Evolutionary conservation across 35 echinoderm and acorn worm species (phyloP), one percentile per base, ranked within the genome.

Genomic region (Acanthaster planci): DNA sequence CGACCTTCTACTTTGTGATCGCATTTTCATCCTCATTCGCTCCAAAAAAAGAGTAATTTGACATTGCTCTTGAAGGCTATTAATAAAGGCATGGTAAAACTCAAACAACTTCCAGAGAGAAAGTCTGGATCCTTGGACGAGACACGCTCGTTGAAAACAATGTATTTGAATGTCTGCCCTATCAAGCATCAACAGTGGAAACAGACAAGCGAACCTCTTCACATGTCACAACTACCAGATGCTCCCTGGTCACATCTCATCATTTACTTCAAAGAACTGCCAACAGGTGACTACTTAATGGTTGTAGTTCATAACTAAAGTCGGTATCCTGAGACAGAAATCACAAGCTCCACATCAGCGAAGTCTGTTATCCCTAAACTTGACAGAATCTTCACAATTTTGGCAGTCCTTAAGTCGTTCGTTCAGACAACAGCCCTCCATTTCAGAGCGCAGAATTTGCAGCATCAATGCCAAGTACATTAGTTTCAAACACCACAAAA

Each of bases 381-480:
- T 1, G 89, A 96, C 55, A 38, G 55, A 22, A 72, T 92, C 35
- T 97, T 86, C 86, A 55, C 93, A 53, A 52, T 23, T 91, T 87
- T 56, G 93, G 89, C 39, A 81, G 91, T 60, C 93, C 89, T 39
- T 51, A 78, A 75, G 57, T 87, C 22, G 82, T 96, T 40, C 87
- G 86, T 37, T 75, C 76, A 17, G 93, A 97, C 75, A 97, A 96
- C 59, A 89, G 89, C 34, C 93, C 93, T 56, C 93, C 93, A 38
- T 93, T 90, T 57, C 81, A 89, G 36, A 64, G 87, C 52, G 60
- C 36, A 29, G 87, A 90, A 18, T 89, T 89, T 53, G 76, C 76
- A n/a, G 9, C 87, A 26, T 87, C 91, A n/a, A n/a, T 78, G 67
- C 83, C 16, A 44, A 92, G 77, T 47, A 47, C 42, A 47, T 47